Evolutionary conservation across 2,797 vertebrate genomes (phyloP).

Genomic region (Gobionotothen gibberifrons): DNA sequence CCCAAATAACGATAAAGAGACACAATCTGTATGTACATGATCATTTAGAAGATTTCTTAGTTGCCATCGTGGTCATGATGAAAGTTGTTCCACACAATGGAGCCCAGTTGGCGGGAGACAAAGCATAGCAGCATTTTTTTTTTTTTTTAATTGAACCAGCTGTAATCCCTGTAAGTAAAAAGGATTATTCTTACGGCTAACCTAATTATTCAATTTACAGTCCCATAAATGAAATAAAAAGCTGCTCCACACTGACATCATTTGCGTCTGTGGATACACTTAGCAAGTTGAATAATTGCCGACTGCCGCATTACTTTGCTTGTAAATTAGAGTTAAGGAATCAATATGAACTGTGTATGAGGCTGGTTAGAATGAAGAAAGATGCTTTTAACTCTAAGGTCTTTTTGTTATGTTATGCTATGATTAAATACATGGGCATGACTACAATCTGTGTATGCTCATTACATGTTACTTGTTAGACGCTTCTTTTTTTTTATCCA

Average conservation of each 20-base stretch:
- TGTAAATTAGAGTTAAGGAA: slow-evolving; percentile 17
- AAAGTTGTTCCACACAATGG: slow-evolving; percentile 24
- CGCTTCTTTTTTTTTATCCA: too few relatives aligned
- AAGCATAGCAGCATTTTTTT: slow-evolving; percentile 24
- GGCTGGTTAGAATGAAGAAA: background rate
- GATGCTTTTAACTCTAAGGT: background rate
- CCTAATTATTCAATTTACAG: slow-evolving; percentile 50
- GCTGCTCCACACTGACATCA: slow-evolving; percentile 12
- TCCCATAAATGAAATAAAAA: slow-evolving; percentile 43
- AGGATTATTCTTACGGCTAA: slow-evolving; percentile 47
- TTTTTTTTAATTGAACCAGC: slow-evolving; percentile 29
- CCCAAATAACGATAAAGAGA: slow-evolving; percentile 3
- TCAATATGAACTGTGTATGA: slow-evolving; percentile 8
- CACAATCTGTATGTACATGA: background rate
- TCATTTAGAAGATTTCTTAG: background rate
- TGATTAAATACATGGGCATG: background rate
- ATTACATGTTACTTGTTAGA: too few relatives aligned
- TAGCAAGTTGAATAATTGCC: slow-evolving; percentile 20
- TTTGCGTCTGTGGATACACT: slow-evolving; percentile 10
- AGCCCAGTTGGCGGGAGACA: slow-evolving; percentile 22
- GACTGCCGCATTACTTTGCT: slow-evolving; percentile 19
- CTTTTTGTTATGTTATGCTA: background rate
- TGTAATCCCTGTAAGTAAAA: slow-evolving; percentile 53
- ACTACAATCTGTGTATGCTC: background rate
- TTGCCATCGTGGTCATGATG: background rate